Conservation (phyloP, 2,888 invertebrate genomes). For the Pristionchus japonicus region DNA sequence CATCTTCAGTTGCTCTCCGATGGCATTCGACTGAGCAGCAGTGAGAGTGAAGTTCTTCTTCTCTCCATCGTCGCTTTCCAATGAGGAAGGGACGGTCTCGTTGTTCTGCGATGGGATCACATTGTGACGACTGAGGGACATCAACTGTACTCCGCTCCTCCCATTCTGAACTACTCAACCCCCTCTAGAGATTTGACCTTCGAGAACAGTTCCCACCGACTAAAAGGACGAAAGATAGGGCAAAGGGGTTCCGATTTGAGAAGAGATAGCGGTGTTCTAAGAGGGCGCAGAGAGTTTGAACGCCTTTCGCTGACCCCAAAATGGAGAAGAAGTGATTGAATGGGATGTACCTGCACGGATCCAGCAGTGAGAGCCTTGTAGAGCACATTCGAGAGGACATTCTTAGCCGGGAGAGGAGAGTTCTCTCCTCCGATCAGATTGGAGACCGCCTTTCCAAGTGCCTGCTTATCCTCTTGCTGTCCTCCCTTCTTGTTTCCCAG, state of each 20-base stretch:
- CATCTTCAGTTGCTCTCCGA: constrained; percentile 74
- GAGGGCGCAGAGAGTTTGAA: constrained; percentile 5
- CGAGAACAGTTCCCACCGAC: not conserved
- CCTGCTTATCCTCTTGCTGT: constrained; percentile 57
- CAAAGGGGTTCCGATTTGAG: constrained; percentile 2
- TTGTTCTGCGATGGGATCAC: constrained; percentile 54
- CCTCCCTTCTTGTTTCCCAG: constrained; percentile 66
- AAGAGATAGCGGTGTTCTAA: constrained; percentile 10
- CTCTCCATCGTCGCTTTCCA: constrained; percentile 47
- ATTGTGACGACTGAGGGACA: not conserved
- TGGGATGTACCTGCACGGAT: constrained; percentile 59
- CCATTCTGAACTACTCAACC: constrained; percentile 23
- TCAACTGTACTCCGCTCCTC: not conserved
- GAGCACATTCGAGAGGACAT: constrained; percentile 72
- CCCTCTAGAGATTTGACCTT: constrained; percentile 15
- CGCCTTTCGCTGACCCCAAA: not conserved
- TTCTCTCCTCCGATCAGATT: constrained; percentile 70
- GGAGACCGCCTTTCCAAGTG: constrained; percentile 69
- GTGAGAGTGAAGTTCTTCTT: constrained; percentile 58
- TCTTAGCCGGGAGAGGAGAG: constrained; percentile 71
- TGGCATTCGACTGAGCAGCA: constrained; percentile 70
- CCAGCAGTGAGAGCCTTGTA: constrained; percentile 74
- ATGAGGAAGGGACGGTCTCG: constrained; percentile 53
- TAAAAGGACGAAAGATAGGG: not conserved
- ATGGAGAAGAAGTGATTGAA: not conserved